phyloP scores from a whole-genome alignment of 2,888 invertebrate species.

The Ichneumon xanthorius region DNA sequence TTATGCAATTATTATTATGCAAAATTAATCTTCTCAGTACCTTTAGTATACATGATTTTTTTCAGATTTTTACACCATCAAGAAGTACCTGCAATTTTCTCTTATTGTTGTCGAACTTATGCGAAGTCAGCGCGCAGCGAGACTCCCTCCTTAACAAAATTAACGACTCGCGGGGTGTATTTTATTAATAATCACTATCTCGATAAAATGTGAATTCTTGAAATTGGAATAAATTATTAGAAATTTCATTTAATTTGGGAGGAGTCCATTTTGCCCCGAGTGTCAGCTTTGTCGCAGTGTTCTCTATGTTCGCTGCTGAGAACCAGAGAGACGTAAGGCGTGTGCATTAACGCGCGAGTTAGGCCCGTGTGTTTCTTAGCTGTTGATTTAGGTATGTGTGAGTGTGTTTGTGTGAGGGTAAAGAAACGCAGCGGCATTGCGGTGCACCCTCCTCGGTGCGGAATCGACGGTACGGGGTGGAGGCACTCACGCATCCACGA shows the following conservation, averaged over 20 bases:
- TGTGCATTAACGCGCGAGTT: background rate
- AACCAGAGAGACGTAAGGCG: background rate
- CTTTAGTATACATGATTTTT: no score
- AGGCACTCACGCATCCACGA: slow-evolving; percentile 56
- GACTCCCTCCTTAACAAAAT: no score
- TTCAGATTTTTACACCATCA: no score
- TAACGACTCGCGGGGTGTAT: background rate
- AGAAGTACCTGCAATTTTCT: no score
- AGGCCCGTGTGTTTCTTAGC: background rate
- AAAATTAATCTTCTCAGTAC: no score
- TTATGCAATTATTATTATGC: no score
- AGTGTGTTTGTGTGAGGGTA: slow-evolving; percentile 45
- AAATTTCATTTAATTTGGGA: background rate
- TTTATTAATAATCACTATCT: background rate
- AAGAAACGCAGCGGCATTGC: slow-evolving; percentile 49
- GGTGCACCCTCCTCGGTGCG: slow-evolving; percentile 58
- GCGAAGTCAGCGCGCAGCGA: no score
- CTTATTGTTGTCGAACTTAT: no score
- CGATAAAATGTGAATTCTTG: background rate
- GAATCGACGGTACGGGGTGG: slow-evolving; percentile 29
- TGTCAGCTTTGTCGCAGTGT: no score
- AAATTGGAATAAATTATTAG: background rate
- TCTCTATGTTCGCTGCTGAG: no score
- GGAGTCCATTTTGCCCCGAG: background rate
- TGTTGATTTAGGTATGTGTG: slow-evolving; percentile 67